Conservation (phyloP, 2,888 invertebrate species). For the Gandaritis pyraliata region DNA sequence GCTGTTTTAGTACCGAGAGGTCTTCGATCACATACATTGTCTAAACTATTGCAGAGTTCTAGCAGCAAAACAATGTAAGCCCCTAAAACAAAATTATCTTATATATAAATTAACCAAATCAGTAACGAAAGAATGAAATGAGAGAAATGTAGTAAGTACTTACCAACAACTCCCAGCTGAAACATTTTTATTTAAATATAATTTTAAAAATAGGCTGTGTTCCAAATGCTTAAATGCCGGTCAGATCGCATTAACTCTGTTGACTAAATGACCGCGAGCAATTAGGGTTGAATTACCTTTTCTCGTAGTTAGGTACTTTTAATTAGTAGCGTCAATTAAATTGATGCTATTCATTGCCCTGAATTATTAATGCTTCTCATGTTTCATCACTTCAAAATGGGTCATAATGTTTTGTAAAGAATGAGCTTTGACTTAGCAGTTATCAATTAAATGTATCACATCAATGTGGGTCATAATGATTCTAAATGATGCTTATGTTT, state of each 20-base stretch:
- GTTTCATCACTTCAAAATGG: conserved; percentile 40
- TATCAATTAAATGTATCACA: too few relatives aligned
- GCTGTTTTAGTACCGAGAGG: conserved; percentile 65
- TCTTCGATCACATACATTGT: conserved; percentile 61
- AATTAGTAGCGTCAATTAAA: conserved; percentile 34
- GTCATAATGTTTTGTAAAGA: conserved; percentile 20
- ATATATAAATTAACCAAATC: too few relatives aligned
- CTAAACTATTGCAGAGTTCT: conserved; percentile 42
- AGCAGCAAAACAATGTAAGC: conserved; percentile 37
- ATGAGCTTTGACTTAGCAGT: too few relatives aligned
- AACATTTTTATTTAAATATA: conserved; percentile 4
- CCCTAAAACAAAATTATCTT: conserved; percentile 12
- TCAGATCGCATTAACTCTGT: conserved; percentile 13
- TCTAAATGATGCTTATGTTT: too few relatives aligned
- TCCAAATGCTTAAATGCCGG: conserved; percentile 35
- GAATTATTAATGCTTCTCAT: conserved; percentile 39
- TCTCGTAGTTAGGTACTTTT: conserved; percentile 25
- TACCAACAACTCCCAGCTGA: conserved; percentile 14
- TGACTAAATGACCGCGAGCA: conserved; percentile 35
- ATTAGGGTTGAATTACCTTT: conserved; percentile 43
- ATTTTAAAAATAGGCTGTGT: conserved; percentile 25
- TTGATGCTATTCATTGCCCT: conserved; percentile 40
- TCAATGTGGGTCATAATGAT: too few relatives aligned
- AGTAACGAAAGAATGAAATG: too few relatives aligned
- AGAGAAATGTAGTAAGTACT: conserved; percentile 11